Percentiles rank a stretch among this genome's conserved stretches.
Evolutionary conservation across 2,797 vertebrate genomes (phyloP).

Genomic region (Crenuchus spilurus): DNA sequence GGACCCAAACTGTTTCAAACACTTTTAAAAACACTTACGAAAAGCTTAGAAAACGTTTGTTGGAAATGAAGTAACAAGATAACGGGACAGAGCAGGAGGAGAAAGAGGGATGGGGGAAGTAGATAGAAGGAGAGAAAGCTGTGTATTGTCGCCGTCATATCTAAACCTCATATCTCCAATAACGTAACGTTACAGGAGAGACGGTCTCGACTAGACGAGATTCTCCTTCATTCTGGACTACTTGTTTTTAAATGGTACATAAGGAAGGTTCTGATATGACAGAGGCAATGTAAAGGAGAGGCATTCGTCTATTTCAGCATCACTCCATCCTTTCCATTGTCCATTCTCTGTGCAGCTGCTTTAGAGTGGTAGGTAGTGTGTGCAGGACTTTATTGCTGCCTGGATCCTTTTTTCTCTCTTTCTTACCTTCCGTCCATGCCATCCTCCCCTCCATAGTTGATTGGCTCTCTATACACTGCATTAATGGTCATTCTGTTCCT

Average conservation of each 20-base stretch:
- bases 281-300: neutral
- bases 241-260: no score
- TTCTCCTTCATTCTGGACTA: no score
- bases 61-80: neutral
- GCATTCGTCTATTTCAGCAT: neutral
- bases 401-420: neutral
- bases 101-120: neutral
- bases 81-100: neutral
- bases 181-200: no score
- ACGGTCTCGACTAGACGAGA: no score
- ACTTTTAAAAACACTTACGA: neutral
- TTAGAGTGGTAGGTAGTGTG: constrained; percentile 39
- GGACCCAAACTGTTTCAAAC: neutral
- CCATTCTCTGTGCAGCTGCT: neutral
- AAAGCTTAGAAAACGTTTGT: neutral
- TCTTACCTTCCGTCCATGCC: neutral
- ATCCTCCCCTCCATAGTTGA: neutral
- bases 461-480: neutral
- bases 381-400: constrained; percentile 40
- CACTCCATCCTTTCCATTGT: neutral
- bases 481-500: neutral
- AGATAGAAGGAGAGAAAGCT: neutral
- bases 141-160: neutral
- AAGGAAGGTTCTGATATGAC: neutral
- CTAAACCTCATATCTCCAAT: no score